These are phyloP conservation scores for Mya arenaria DNA, from an alignment of 1,140 invertebrate species.

Conservation along the genomic window DNA sequence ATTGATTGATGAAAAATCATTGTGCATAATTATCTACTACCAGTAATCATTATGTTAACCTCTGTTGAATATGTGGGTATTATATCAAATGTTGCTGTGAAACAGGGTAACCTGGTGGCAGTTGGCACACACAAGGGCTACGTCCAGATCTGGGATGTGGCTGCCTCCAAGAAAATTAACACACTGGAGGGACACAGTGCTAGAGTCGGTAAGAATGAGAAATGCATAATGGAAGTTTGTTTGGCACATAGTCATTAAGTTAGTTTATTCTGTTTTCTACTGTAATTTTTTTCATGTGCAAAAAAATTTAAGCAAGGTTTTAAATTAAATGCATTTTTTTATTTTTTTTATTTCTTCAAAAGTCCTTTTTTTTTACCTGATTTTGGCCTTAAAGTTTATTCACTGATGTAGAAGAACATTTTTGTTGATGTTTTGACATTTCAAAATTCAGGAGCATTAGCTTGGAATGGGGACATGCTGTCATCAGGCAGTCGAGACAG, in stretches of 20 bases:
- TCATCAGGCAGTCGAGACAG: conserved; percentile 98
- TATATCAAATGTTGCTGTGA: too few species aligned
- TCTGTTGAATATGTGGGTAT: too few species aligned
- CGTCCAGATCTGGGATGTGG: conserved; percentile 97
- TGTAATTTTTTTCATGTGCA: not conserved
- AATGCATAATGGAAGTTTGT: too few species aligned
- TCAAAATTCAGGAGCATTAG: conserved; percentile 88
- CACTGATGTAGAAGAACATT: not conserved
- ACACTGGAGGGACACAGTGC: conserved; percentile 96
- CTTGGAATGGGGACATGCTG: conserved; percentile 98
- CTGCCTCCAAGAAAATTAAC: conserved; percentile 95
- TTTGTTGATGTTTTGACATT: not conserved
- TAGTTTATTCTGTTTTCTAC: not conserved
- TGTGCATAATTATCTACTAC: too few species aligned
- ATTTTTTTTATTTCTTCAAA: too few species aligned
- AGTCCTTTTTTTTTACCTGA: too few species aligned
- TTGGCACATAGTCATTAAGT: too few species aligned
- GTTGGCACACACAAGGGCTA: conserved; percentile 98
- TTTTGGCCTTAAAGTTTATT: not conserved
- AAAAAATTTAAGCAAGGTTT: not conserved
- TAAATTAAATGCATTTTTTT: not conserved
- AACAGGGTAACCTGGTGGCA: conserved; percentile 95
- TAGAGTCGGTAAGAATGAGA: conserved; percentile 84
- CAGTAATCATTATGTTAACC: too few species aligned
- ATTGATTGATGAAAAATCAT: too few species aligned